phyloP scores from a whole-genome alignment of 2,113 vertebrate species.

The Mustela lutreola region DNA sequence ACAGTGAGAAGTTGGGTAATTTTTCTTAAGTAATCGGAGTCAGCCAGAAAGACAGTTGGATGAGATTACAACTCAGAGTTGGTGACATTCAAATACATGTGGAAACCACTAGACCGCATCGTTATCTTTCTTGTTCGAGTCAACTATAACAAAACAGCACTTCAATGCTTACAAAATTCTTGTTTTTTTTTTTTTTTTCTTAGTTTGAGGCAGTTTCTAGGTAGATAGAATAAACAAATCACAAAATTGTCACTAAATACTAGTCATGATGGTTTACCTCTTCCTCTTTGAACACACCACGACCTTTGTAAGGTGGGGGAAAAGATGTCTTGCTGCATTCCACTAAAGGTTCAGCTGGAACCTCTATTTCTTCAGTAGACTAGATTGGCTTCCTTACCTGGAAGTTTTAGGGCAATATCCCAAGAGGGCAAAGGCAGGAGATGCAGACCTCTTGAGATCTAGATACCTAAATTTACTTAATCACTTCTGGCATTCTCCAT shows the following conservation, averaged over 20 bases:
- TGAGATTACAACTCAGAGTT: constrained; percentile 60
- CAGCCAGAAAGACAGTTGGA: constrained; percentile 66
- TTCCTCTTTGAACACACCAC: not conserved
- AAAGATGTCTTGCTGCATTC: not conserved
- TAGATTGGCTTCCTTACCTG: not conserved
- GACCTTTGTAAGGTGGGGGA: not conserved
- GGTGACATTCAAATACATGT: constrained; percentile 63
- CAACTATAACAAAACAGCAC: not conserved
- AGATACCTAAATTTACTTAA: not conserved
- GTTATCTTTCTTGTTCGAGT: constrained; percentile 48
- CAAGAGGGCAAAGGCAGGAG: not conserved
- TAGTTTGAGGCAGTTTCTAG: constrained; percentile 52
- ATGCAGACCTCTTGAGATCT: not conserved
- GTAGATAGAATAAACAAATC: constrained; percentile 45
- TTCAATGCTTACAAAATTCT: constrained; percentile 26
- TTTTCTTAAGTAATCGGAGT: constrained; percentile 69
- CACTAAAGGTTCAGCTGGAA: too few relatives aligned
- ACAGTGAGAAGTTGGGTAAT: constrained; percentile 54
- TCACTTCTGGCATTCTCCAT: not conserved
- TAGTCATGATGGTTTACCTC: not conserved
- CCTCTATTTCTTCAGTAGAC: not conserved
- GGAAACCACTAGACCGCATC: constrained; percentile 68
- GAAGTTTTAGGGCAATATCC: not conserved
- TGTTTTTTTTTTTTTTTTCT: not conserved
- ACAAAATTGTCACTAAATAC: not conserved